Conservation (phyloP, 53 echinoderm and acorn worm species). For the Patiria pectinifera region DNA sequence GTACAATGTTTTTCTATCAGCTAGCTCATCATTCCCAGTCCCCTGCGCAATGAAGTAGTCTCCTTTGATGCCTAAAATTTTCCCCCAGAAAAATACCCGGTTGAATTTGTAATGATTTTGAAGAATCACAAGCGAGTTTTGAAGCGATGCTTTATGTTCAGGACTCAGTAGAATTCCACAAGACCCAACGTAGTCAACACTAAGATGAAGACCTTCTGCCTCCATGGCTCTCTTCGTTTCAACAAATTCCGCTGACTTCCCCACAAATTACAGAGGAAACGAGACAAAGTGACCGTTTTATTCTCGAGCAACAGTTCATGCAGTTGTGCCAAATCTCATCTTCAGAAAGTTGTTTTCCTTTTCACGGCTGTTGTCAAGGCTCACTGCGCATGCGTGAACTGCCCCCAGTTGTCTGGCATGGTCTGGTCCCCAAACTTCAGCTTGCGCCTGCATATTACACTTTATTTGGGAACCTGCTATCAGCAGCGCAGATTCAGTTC, state of each 20-base stretch:
- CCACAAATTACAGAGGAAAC: not conserved
- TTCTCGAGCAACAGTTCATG: not conserved
- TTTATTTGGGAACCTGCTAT: too few relatives aligned
- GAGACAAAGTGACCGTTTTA: not conserved
- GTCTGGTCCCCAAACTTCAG: too few relatives aligned
- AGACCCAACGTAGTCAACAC: constrained; percentile 85
- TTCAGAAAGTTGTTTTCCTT: constrained; percentile 4
- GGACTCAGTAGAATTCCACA: constrained; percentile 80
- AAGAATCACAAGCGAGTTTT: constrained; percentile 66
- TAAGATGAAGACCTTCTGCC: constrained; percentile 81
- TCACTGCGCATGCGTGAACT: constrained; percentile 26
- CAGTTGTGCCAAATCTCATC: too few relatives aligned
- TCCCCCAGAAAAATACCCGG: constrained; percentile 94
- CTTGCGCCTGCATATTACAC: too few relatives aligned
- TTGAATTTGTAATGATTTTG: constrained; percentile 92
- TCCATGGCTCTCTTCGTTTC: constrained; percentile 65
- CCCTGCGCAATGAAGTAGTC: constrained; percentile 98
- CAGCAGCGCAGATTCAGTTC: too few relatives aligned
- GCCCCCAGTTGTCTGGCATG: too few relatives aligned
- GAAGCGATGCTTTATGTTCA: constrained; percentile 76
- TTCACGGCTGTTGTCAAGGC: constrained; percentile 42
- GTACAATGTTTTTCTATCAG: constrained; percentile 92
- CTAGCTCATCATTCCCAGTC: constrained; percentile 87
- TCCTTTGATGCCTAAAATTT: constrained; percentile 90
- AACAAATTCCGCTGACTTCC: not conserved